phyloP scores from a whole-genome alignment of 2,888 invertebrate species.

The Sclerodermus sp. region DNA sequence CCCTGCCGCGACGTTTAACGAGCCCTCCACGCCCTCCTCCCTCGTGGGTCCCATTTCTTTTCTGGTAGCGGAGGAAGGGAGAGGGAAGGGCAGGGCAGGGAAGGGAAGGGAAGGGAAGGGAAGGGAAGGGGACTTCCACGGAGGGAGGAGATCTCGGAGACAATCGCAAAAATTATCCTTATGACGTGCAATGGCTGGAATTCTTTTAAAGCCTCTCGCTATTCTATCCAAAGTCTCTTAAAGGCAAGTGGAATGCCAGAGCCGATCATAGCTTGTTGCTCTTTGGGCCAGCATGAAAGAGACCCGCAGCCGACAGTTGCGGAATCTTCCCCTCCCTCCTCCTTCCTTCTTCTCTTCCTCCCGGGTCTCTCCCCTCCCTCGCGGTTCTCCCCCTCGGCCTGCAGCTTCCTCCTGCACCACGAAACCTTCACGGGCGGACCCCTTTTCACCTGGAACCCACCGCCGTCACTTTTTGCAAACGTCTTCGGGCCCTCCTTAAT shows the following conservation, averaged over 20 bases:
- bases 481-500: constrained; percentile 18
- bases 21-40: constrained; percentile 2
- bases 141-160: constrained; percentile 28
- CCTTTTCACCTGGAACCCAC: background rate
- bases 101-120: no score
- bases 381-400: background rate
- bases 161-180: constrained; percentile 53
- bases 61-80: no score
- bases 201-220: constrained; percentile 44
- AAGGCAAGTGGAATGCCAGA: constrained; percentile 50
- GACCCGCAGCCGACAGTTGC: constrained; percentile 16
- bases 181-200: constrained; percentile 53
- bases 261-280: constrained; percentile 48
- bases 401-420: constrained; percentile 12
- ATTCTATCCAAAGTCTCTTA: constrained; percentile 44
- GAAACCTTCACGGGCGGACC: constrained; percentile 14
- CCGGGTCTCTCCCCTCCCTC: background rate
- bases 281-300: constrained; percentile 35
- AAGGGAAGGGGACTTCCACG: no score
- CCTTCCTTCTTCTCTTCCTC: constrained; percentile 4
- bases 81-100: no score
- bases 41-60: background rate
- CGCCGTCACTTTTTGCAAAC: constrained; percentile 1
- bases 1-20: constrained; percentile 28
- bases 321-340: constrained; percentile 19